A percentile compares a stretch with the other conserved stretches of the same genome.
Evolutionary conservation across 2,888 invertebrate genomes (phyloP).

Genomic region (Nemapogon koenigi): DNA sequence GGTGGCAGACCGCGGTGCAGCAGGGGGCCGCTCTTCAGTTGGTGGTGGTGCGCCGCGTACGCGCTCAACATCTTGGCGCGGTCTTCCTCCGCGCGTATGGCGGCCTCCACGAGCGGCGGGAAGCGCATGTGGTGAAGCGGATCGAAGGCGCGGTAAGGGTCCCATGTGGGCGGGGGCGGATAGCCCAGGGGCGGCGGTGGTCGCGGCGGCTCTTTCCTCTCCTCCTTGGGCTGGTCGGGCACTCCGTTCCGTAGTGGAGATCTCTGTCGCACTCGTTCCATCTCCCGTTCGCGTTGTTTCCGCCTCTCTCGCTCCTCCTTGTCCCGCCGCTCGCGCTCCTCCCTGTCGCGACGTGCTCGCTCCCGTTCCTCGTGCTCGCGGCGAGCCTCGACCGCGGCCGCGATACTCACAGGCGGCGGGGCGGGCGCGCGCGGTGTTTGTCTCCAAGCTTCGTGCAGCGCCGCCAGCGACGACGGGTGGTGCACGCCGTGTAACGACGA

Average conservation of each 20-base stretch:
- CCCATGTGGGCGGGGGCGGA: conserved; percentile 69
- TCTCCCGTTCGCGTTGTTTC: conserved; percentile 62
- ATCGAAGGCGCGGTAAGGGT: conserved; percentile 76
- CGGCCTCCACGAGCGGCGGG: conserved; percentile 81
- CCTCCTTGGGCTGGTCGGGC: conserved; percentile 48
- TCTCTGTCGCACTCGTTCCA: conserved; percentile 70
- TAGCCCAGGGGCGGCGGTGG: conserved; percentile 54
- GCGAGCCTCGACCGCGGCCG: conserved; percentile 45
- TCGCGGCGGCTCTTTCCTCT: conserved; percentile 60
- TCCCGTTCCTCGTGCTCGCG: conserved; percentile 65
- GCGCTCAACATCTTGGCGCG: conserved; percentile 78
- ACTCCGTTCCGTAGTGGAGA: conserved; percentile 79
- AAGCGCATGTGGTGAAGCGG: conserved; percentile 73
- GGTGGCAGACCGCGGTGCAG: conserved; percentile 59
- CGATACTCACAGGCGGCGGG: conserved; percentile 15
- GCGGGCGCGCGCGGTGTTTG: conserved; percentile 21
- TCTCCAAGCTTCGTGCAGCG: conserved; percentile 53
- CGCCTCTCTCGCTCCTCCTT: conserved; percentile 61
- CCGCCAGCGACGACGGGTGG: conserved; percentile 39
- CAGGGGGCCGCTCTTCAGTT: conserved; percentile 49
- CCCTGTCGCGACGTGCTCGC: conserved; percentile 59
- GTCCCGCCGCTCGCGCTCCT: conserved; percentile 65
- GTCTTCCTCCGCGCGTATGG: conserved; percentile 79
- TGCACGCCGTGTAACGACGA: conserved; percentile 50
- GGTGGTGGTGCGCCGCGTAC: conserved; percentile 69